Evolutionary conservation across 2,888 invertebrate genomes (phyloP), one percentile per base, ranked within the genome.

Genomic region (Formica aserva): DNA sequence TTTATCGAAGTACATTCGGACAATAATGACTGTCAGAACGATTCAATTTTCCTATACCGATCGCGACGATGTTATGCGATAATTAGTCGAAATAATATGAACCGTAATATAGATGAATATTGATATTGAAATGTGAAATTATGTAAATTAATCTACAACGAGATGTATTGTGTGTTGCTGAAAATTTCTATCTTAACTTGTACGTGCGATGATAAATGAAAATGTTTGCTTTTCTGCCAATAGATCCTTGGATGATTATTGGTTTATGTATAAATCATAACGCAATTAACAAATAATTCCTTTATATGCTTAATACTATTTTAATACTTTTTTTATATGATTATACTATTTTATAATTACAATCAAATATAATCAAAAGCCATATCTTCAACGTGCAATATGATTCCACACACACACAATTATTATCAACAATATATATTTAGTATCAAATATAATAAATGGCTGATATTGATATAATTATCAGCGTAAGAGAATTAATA

Each of bases 71-170:
- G 22, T 75, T 63, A 65, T 35, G 18, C 26, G 48, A 76, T 76
- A 65, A 76, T 66, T 76, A 76, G 48, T 76, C 26, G 15, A 45
- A 22, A 41, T 74, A 74, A 60, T 26, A 57, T 26, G 18, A 26
- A 41, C n/a, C 13, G n/a, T 13, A 9, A 60, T 60, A 74, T 60
- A 74, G 26, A 74, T 60, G 29, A 74, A n/a, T 26, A 41, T 57
- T 41, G n/a, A 29, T 62, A 38, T 60, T n/a, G 26, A 60, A 60
- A 60, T 41, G 13, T 60, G 41, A 60, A 74, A 74, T 74, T 41
- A 18, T 35, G n/a, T n/a, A 41, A 55, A 55, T 55, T 15, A 52
- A 11, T 55, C 22, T 57, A 26, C 18, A 18, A 72, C 6, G 26
- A 26, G 22, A 38, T 38, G 11, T 55, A 55, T 22, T 11, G 55